Evolutionary conservation across 2,113 vertebrate genomes (phyloP), one percentile per base, ranked within the genome.

Genomic region (Argyrosomus japonicus): DNA sequence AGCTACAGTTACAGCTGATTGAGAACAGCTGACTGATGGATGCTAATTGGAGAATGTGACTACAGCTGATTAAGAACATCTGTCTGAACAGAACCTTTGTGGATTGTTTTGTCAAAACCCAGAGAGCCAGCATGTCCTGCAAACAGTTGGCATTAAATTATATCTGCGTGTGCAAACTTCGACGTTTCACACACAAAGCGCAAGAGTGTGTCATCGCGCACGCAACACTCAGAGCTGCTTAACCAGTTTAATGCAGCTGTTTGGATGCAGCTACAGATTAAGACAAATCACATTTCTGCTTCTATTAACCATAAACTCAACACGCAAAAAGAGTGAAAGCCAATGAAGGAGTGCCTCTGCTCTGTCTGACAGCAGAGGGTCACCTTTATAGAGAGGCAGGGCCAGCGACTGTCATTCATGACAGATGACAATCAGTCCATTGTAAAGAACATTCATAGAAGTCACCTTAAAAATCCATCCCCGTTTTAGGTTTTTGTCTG

Each of bases 31-130:
- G 58, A 77, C 13, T 43, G 65, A 19, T 53, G 45, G 29, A 61
- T 51, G 68, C 25, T 69, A 61, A 69, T 51, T 78, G 65, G 29
- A 50, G 21, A 40, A 19, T 25, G n/a, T 32, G 53, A 50, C 19
- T n/a, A 25, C n/a, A 43, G 67, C 54, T 51, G 45, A 77, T 60
- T 62, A n/a, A 53, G 14, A 70, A 62, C 77, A 79, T 58, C 68
- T 71, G 58, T 25, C 12, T 57, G 36, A 72, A 48, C 68, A 57
- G 25, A 65, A 73, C 40, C 1, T 47, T 23, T 47, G 50, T 7
- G 29, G 58, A 51, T 51, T 51, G 45, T 40, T 53, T 43, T 29
- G n/a, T 62, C 47, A 53, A 54, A 54, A 13, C 29, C 27, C 27
- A 11, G 17, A 61, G 21, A n/a, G 23, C 23, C 47, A 54, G 2